Percentiles rank a stretch among this genome's conserved stretches.
phyloP scores from a whole-genome alignment of 1,140 invertebrate species.

The Patella vulgata region DNA sequence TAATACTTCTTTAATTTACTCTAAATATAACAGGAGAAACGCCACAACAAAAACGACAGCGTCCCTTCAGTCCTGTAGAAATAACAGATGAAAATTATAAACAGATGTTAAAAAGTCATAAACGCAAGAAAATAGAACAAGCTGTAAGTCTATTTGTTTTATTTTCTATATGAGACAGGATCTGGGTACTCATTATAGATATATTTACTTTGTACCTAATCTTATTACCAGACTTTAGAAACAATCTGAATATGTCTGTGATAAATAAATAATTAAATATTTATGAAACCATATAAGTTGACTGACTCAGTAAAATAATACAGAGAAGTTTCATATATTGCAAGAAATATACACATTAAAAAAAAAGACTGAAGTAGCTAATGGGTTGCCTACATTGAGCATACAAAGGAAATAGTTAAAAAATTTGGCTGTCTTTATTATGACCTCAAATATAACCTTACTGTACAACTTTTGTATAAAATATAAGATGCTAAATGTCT shows the following conservation, averaged over 20 bases:
- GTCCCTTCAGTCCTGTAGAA: conserved; percentile 69
- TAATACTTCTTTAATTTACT: too few relatives aligned
- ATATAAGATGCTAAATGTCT: too few relatives aligned
- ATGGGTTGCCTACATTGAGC: too few relatives aligned
- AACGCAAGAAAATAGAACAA: conserved; percentile 48
- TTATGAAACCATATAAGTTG: neutral
- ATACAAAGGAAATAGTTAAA: too few relatives aligned
- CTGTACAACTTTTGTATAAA: too few relatives aligned
- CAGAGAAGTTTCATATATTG: neutral
- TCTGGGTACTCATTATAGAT: neutral
- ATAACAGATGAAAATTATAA: conserved; percentile 77
- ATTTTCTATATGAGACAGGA: neutral
- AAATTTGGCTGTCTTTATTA: too few relatives aligned
- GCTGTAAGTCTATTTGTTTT: conserved; percentile 52
- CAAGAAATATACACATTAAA: too few relatives aligned
- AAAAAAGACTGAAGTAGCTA: too few relatives aligned
- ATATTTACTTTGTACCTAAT: neutral
- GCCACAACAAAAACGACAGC: conserved; percentile 36
- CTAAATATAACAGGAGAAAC: too few relatives aligned
- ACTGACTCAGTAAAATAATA: neutral
- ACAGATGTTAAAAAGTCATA: conserved; percentile 74
- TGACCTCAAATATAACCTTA: too few relatives aligned
- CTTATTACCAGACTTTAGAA: neutral
- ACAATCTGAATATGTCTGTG: neutral
- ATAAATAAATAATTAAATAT: neutral